A percentile compares a stretch with the other conserved stretches of the same genome.
phyloP scores from a whole-genome alignment of 2,888 invertebrate species.

The Lydus trimaculatus region DNA sequence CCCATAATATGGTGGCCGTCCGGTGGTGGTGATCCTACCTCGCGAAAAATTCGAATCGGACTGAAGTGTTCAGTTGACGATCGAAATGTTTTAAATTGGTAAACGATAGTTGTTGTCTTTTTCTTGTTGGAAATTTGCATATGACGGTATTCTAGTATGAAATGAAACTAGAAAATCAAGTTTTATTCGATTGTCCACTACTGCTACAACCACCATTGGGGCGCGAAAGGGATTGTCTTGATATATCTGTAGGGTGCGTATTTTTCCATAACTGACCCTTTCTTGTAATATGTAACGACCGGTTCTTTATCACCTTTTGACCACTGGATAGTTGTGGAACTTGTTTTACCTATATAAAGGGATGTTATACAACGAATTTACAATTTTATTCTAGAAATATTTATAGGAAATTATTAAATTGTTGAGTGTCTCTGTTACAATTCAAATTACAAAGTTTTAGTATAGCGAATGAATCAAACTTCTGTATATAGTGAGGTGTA shows the following conservation, averaged over 20 bases:
- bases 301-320: constrained; percentile 4
- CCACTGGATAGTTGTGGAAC: neutral
- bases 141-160: constrained; percentile 28
- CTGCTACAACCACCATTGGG: constrained; percentile 32
- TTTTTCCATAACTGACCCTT: constrained; percentile 47
- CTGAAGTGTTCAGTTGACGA: constrained; percentile 46
- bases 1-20: neutral
- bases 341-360: neutral
- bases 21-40: constrained; percentile 35
- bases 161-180: constrained; percentile 58
- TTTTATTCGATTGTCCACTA: constrained; percentile 30
- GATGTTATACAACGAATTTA: no score
- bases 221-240: neutral
- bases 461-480: constrained; percentile 52
- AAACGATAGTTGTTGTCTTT: constrained; percentile 5
- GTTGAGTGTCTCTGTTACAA: constrained; percentile 48
- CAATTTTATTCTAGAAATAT: constrained; percentile 30
- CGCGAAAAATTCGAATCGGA: constrained; percentile 53
- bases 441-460: constrained; percentile 49
- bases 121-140: neutral
- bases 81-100: constrained; percentile 33
- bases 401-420: constrained; percentile 47
- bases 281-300: constrained; percentile 37
- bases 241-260: constrained; percentile 23
- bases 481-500: constrained; percentile 45